These are phyloP conservation scores for Diaperis boleti DNA, from an alignment of 2,888 invertebrate species.

Conservation along the genomic window DNA sequence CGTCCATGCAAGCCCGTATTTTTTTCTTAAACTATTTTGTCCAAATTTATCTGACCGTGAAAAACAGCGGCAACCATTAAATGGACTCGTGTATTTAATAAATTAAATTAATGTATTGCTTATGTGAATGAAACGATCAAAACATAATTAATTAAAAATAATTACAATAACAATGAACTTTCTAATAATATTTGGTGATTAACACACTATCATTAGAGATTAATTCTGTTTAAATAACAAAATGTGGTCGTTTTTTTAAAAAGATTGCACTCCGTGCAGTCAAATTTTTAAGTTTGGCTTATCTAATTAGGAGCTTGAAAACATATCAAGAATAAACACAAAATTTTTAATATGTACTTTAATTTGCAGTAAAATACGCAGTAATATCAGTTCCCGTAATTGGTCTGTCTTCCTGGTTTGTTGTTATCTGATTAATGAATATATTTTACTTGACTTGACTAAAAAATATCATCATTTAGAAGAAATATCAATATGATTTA, in stretches of 20 bases:
- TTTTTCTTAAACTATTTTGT: background rate
- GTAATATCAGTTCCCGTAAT: too few species aligned
- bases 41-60: background rate
- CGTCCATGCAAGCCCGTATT: background rate
- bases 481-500: too few species aligned
- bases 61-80: background rate
- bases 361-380: too few species aligned
- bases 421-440: too few species aligned
- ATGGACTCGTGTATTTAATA: background rate
- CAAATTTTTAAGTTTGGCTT: slow-evolving; percentile 22
- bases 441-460: too few species aligned
- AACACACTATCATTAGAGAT: background rate
- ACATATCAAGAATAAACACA: too few species aligned
- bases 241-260: background rate
- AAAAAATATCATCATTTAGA: too few species aligned
- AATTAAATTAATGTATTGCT: background rate
- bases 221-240: background rate
- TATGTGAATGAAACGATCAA: background rate
- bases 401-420: too few species aligned
- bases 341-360: too few species aligned
- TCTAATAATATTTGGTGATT: background rate
- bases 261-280: slow-evolving; percentile 12
- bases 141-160: background rate
- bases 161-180: background rate
- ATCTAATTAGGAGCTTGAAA: slow-evolving; percentile 2